Evolutionary conservation across 2,113 vertebrate genomes (phyloP).

Genomic region (Psittacula cyanocephala): DNA sequence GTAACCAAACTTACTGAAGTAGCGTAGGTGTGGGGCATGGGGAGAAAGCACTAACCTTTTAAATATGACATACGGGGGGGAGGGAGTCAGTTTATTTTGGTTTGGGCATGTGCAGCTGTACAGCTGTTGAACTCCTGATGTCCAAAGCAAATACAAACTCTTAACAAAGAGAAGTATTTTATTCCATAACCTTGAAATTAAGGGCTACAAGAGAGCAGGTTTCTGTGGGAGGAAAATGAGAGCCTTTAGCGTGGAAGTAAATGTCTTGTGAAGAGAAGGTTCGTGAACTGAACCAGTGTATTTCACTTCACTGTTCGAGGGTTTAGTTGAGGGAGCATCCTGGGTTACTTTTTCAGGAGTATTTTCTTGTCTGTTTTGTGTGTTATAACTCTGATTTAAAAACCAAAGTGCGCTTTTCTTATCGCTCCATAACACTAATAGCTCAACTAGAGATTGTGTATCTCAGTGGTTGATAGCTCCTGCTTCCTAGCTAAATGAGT

Average conservation of each 20-base stretch:
- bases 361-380: slow-evolving; percentile 20
- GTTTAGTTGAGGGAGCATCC: slow-evolving; percentile 22
- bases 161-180: background rate
- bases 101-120: background rate
- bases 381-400: slow-evolving; percentile 44
- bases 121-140: background rate
- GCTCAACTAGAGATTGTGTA: background rate
- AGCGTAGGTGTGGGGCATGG: background rate
- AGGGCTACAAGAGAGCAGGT: background rate
- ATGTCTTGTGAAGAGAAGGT: slow-evolving; percentile 33
- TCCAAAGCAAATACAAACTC: background rate
- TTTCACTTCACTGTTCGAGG: background rate
- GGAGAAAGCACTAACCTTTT: background rate
- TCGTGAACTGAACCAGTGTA: background rate
- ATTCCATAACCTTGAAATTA: slow-evolving; percentile 28
- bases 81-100: background rate
- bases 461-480: slow-evolving; percentile 44
- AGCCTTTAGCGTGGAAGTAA: slow-evolving; percentile 34
- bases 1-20: slow-evolving; percentile 19
- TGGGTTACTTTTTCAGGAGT: slow-evolving; percentile 2
- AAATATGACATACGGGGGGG: background rate
- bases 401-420: slow-evolving; percentile 39
- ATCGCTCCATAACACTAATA: background rate
- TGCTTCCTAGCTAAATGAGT: slow-evolving; percentile 51
- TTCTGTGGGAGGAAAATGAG: slow-evolving; percentile 32